A percentile compares a stretch with the other conserved stretches of the same genome.
These are phyloP conservation scores for Limonius californicus DNA, from an alignment of 1,140 invertebrate genomes.

Conservation along the genomic window DNA sequence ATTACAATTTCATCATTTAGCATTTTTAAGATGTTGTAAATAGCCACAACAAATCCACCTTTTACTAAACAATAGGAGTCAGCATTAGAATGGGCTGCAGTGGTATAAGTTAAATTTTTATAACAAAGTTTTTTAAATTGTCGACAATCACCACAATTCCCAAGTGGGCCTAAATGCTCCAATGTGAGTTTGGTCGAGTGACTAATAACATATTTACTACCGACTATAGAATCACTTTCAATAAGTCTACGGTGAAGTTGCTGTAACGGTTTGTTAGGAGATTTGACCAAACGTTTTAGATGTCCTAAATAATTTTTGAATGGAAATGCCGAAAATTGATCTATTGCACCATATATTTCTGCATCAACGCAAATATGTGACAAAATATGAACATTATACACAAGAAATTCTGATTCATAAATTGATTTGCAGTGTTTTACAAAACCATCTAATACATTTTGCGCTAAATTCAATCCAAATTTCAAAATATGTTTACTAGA, in stretches of 20 bases:
- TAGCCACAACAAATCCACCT: background rate
- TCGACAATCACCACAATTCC: background rate
- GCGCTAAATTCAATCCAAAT: conserved; percentile 10
- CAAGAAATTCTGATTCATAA: conserved; percentile 27
- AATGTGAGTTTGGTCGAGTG: too few relatives aligned
- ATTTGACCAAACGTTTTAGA: conserved; percentile 18
- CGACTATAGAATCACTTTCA: background rate
- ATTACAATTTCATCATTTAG: background rate
- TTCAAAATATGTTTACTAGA: conserved; percentile 9
- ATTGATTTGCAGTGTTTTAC: conserved; percentile 22
- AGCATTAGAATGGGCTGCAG: background rate
- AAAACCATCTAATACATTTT: conserved; percentile 24
- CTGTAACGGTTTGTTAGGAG: conserved; percentile 14
- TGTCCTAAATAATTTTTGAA: conserved; percentile 25
- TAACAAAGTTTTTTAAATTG: background rate
- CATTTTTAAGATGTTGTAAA: background rate
- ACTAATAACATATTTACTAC: too few relatives aligned
- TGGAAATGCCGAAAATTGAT: conserved; percentile 24
- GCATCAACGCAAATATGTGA: conserved; percentile 32
- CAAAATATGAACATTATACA: conserved; percentile 33
- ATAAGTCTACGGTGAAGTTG: background rate
- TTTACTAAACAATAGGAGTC: background rate
- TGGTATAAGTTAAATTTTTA: background rate
- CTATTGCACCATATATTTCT: conserved; percentile 28
- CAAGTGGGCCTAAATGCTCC: too few relatives aligned